Conservation (phyloP, 2,113 vertebrate genomes). For the Nibea coibor region DNA sequence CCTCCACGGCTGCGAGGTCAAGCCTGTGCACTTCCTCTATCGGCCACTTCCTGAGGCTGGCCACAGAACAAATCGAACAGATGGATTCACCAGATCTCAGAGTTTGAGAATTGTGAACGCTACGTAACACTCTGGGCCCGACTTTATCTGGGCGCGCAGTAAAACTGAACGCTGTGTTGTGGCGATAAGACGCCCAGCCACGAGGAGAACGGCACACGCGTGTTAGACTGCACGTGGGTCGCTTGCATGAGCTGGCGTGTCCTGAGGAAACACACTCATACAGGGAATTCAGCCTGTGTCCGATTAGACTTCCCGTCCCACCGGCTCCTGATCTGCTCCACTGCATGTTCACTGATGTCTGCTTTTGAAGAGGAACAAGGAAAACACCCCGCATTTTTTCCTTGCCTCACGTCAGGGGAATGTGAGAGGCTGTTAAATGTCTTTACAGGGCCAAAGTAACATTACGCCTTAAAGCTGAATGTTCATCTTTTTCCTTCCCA, state of each 20-base stretch:
- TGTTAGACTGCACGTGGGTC: background rate
- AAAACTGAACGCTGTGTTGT: conserved; percentile 2
- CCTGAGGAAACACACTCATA: background rate
- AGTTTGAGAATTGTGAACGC: too few species aligned
- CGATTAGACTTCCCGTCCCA: background rate
- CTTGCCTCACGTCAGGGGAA: conserved; percentile 37
- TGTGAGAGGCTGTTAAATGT: conserved; percentile 27
- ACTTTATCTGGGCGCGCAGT: conserved; percentile 50
- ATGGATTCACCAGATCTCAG: too few species aligned
- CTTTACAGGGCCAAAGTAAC: conserved; percentile 22
- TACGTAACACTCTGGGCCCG: background rate
- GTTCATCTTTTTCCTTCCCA: background rate
- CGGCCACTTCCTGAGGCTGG: too few species aligned
- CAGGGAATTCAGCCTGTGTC: background rate
- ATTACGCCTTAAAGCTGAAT: background rate
- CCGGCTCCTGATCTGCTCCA: background rate
- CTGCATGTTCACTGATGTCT: background rate
- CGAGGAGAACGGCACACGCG: background rate
- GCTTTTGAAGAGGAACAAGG: conserved; percentile 11
- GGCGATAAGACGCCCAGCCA: conserved; percentile 43
- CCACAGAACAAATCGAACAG: too few species aligned
- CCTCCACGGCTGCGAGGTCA: too few species aligned
- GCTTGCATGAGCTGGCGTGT: background rate
- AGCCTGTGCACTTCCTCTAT: too few species aligned
- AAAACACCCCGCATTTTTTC: conserved; percentile 10